Evolutionary conservation across 2,888 invertebrate species (phyloP), one percentile per base, ranked within the genome.

Genomic region (Lamellibrachia satsuma): DNA sequence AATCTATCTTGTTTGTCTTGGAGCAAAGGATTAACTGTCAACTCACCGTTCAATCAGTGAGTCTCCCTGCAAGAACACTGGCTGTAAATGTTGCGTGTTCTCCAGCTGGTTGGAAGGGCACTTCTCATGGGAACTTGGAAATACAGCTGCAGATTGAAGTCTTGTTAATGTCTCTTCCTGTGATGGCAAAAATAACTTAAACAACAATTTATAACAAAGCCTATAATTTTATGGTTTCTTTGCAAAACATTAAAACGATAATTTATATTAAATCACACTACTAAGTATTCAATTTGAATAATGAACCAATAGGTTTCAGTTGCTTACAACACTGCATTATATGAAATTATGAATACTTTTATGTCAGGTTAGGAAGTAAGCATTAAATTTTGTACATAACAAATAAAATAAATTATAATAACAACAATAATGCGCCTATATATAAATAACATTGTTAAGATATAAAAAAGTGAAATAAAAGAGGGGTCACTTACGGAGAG

Each of bases 161-260:
- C 94, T 94, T 90, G 93, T 91, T 92, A 93, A 52, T 11, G 93
- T 93, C 22, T 93, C 93, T 90, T 92, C 92, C 93, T 93, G 91
- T 22, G 57, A 92, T 52, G 39, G 39, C 3, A 90, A 92, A 39
- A 92, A 15, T 52, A 52, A 52, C 52, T 39, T 22, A 22, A 39
- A 90, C 91, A 91, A 39, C 39, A 11, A 91, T 39, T 3, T 15
- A 7, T 91, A 75, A 60, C 11, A 75, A 4, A 75, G 75, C 22
- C 75, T 22, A n/a, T n/a, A 22, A n/a, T 75, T 75, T 75, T 22
- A 75, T 1, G 55, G n/a, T 75, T 75, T 75, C n/a, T n/a, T 75
- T 75, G 15, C 75, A 75, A 15, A 75, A 75, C 39, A 39, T 39
- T 39, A 39, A 39, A 39, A 39, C 39, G 39, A 39, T 39, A 39